Base-by-base conservation (phyloP, 2,888 invertebrate species). In the Andrena flavipes region DNA sequence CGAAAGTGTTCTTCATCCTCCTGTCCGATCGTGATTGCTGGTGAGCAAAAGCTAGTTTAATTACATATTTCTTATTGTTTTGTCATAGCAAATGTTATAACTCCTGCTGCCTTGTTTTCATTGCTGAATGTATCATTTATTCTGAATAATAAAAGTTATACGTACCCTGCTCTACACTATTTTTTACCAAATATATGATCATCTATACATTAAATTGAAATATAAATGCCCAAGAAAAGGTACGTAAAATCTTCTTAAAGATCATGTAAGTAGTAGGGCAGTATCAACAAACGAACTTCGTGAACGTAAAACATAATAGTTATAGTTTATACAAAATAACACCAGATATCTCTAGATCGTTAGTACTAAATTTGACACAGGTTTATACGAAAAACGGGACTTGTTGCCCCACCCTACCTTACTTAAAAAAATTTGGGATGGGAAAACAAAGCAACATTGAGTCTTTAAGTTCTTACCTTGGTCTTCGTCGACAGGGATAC, bases 1-100 rank as follows among this genome's bases (percentile, higher is more conserved):
- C 98, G 90, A 98, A 98, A 0, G 98, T 98, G 93, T 98, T 98
- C 82, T 97, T 96, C 77, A 98, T 95, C 84, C 95, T 95, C 51
- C 95, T 94, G 87, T 97, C 97, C 4, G 93, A 96, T 88, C 92
- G 95, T 90, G 94, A 94, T 91, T 95, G 94, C 95, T 95, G 91
- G 69, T 88, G 88, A 42, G 20, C 23, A 59, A 23, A 48, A 59
- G 42, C 2, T 16, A 23, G 13, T 26, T 2, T 23, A 8, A 16
- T 35, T 13, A 42, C 0, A 63, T 20, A 13, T 10, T 20, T 6
- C 6, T 30, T 30, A 42, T 20, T 51, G 16, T 4, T 20, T n/a
- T 51, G 5, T n/a, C 7, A n/a, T 7, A 20, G n/a, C n/a, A 51
- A 51, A 20, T 7, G n/a, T 51, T 51, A 51, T 51, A 51, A 7